Base-by-base conservation (phyloP, 1,140 invertebrate species). In the Lordiphosa collinella region DNA sequence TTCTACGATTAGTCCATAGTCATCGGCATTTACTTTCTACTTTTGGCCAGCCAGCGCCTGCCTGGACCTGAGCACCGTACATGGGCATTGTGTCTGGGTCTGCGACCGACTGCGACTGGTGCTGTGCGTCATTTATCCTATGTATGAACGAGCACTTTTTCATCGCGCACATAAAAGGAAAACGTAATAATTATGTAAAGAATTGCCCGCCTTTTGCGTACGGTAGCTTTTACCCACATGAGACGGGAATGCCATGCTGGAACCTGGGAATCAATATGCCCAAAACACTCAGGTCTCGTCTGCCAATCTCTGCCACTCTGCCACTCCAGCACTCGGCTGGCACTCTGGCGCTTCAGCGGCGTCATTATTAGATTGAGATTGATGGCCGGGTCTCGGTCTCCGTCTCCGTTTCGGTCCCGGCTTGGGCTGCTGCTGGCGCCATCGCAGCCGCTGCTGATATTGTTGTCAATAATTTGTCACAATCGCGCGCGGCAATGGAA, bases 401-500 rank as follows among this genome's bases (percentile, higher is more conserved):
- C 9, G n/a, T 25, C 31, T 41, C 5, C 9, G n/a, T 25, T 16
- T 41, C 37, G 18, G n/a, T 18, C 34, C 6, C 34, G 14, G 60
- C 40, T 32, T 18, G 18, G 18, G 16, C 48, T 51, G 52, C 35
- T 43, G 31, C 35, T 41, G 36, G 43, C 25, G 29, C 48, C 44
- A 35, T 40, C 16, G 50, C 13, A 12, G 12, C 25, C 9, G 14
- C 22, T 32, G 37, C 54, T 58, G 71, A 70, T 84, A 84, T 82
- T 84, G 49, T 86, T 78, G 73, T 79, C 66, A 80, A 87, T 87
- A 87, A 87, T 87, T 87, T 87, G 85, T 87, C 85, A 87, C 85
- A 78, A 78, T 76, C 72, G 78, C 85, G 68, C 22, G 22, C 72
- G 59, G 67, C 74, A 79, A 71, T 73, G 71, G 54, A 61, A 79